A percentile compares a stretch with the other conserved stretches of the same genome.
phyloP scores from a whole-genome alignment of 2,113 vertebrate genomes.

The Atrichornis clamosus region DNA sequence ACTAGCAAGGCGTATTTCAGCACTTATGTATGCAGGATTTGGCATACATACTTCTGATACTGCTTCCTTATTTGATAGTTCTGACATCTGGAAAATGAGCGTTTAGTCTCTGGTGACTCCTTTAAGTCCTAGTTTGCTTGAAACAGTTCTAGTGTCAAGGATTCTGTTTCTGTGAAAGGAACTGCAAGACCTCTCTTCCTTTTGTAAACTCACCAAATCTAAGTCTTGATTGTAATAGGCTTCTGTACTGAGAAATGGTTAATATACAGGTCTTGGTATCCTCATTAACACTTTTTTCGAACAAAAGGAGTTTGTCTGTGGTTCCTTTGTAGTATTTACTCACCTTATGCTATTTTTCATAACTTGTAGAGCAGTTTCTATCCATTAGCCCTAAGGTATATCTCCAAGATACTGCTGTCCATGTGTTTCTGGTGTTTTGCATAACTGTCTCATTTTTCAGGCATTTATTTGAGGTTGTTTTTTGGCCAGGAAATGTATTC shows the following conservation, averaged over 20 bases:
- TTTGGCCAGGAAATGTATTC: neutral
- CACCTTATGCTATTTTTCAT: neutral
- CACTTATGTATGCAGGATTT: neutral
- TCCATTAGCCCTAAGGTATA: neutral
- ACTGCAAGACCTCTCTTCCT: neutral
- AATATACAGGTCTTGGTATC: neutral
- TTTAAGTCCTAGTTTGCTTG: neutral
- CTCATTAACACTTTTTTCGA: neutral
- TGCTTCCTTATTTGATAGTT: neutral
- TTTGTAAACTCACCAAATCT: neutral
- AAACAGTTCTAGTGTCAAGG: neutral
- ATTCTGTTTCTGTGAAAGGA: neutral
- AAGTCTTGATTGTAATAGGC: neutral
- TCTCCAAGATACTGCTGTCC: neutral
- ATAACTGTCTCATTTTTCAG: neutral
- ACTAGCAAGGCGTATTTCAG: rapidly evolving
- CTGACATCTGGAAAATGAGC: neutral
- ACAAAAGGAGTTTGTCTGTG: neutral
- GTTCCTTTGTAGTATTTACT: neutral
- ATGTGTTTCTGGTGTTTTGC: neutral
- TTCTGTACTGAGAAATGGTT: neutral
- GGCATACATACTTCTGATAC: neutral
- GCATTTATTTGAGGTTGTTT: neutral
- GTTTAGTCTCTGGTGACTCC: neutral
- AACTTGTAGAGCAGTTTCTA: neutral